Conservation (phyloP, 2,113 vertebrate species). For the Serinus canaria region DNA sequence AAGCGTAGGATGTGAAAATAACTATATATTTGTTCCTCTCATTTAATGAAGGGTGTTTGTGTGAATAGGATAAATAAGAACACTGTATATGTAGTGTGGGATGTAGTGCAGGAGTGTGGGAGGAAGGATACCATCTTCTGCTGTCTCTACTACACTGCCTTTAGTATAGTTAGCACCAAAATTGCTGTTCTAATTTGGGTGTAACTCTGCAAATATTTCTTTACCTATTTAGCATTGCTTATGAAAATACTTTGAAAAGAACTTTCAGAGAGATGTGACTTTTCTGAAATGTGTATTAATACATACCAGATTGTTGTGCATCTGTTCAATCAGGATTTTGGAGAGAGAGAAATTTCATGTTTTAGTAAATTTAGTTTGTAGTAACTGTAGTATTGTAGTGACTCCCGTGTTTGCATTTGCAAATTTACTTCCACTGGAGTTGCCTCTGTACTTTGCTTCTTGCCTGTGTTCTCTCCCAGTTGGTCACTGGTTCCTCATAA, state of each 20-base stretch:
- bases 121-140: not conserved
- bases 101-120: not conserved
- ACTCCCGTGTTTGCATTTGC: not conserved
- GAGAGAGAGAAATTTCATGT: not conserved
- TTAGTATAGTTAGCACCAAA: not conserved
- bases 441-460: not conserved
- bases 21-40: not conserved
- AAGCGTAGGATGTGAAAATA: constrained; percentile 28
- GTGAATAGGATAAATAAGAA: not conserved
- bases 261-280: not conserved
- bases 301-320: not conserved
- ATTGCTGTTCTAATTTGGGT: not conserved
- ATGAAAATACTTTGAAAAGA: not conserved
- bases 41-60: not conserved
- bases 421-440: not conserved
- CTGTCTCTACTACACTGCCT: not conserved
- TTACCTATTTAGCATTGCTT: not conserved
- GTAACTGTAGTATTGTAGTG: not conserved
- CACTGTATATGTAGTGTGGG: not conserved
- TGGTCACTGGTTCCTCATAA: not conserved
- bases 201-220: not conserved
- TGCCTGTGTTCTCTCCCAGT: not conserved
- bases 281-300: not conserved
- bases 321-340: not conserved
- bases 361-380: not conserved